Evolutionary conservation across 2,797 vertebrate species (phyloP).

Genomic region (Enteromius viviparus): DNA sequence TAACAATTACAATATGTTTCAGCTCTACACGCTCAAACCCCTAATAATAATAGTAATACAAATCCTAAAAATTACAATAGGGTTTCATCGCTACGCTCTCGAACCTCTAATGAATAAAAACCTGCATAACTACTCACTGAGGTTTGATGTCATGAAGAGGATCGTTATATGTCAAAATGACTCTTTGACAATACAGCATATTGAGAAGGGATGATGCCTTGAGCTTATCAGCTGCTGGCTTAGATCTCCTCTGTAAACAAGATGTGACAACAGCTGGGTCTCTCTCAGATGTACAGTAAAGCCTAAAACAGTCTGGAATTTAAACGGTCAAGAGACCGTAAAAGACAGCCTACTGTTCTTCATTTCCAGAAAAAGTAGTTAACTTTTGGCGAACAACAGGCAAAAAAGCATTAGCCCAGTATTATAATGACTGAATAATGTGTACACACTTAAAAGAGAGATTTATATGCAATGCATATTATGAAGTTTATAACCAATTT

Average conservation of each 20-base stretch:
- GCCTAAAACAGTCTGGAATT: not conserved
- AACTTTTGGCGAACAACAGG: conserved; percentile 20
- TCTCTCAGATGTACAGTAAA: conserved; percentile 31
- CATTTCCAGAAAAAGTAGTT: not conserved
- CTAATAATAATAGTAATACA: too few species aligned
- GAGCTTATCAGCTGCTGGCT: conserved; percentile 69
- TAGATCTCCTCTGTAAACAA: conserved; percentile 73
- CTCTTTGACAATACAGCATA: not conserved
- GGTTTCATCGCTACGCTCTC: too few species aligned
- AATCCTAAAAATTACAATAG: too few species aligned
- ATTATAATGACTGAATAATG: not conserved
- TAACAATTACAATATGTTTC: too few species aligned
- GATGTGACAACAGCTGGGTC: conserved; percentile 71
- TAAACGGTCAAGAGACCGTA: not conserved
- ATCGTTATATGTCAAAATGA: not conserved
- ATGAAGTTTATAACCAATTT: not conserved
- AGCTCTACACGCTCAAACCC: too few species aligned
- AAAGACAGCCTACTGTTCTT: not conserved
- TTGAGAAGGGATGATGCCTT: conserved; percentile 46
- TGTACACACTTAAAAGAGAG: not conserved
- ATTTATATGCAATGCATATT: not conserved
- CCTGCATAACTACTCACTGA: not conserved
- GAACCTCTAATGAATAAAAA: not conserved
- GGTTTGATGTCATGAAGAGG: not conserved
- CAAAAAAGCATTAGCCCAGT: not conserved